Evolutionary conservation across 2,797 vertebrate species (phyloP).

Genomic region (Poecilia velifera): DNA sequence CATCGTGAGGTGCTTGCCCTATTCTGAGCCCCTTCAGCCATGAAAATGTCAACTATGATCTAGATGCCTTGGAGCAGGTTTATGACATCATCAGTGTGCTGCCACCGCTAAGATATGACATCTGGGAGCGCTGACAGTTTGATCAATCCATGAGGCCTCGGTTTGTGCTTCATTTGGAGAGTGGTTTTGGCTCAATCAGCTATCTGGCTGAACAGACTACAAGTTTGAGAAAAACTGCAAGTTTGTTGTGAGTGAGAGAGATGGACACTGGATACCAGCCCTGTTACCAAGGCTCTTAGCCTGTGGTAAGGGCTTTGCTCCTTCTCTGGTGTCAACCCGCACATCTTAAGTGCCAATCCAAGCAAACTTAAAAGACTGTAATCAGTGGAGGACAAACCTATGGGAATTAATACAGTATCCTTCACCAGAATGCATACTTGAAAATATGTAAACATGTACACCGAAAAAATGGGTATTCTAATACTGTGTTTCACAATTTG

Average conservation of each 20-base stretch:
- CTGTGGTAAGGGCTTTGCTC: conserved; percentile 60
- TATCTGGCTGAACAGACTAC: conserved; percentile 50
- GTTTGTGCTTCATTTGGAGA: conserved; percentile 44
- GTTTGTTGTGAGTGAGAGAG: conserved; percentile 58
- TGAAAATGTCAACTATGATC: conserved; percentile 80
- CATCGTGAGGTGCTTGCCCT: conserved; percentile 60
- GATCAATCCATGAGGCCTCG: conserved; percentile 60
- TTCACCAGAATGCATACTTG: conserved; percentile 45
- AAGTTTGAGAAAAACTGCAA: conserved; percentile 67
- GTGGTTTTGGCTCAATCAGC: conserved; percentile 52
- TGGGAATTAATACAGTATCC: conserved; percentile 62
- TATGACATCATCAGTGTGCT: conserved; percentile 83
- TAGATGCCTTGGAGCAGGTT: conserved; percentile 71
- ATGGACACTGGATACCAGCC: conserved; percentile 58
- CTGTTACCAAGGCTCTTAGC: conserved; percentile 68
- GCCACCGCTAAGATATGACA: conserved; percentile 71
- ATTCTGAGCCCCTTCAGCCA: conserved; percentile 71
- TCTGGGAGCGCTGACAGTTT: conserved; percentile 22
- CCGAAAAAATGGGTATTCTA: conserved; percentile 30
- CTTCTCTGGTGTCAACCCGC: conserved; percentile 48
- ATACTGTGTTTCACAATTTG: conserved; percentile 43
- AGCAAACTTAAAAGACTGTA: conserved; percentile 70
- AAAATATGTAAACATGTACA: conserved; percentile 42
- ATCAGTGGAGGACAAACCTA: conserved; percentile 65
- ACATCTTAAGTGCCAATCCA: conserved; percentile 67